Conservation (phyloP, 2,888 invertebrate genomes). For the Aproaerema taeniolella region DNA sequence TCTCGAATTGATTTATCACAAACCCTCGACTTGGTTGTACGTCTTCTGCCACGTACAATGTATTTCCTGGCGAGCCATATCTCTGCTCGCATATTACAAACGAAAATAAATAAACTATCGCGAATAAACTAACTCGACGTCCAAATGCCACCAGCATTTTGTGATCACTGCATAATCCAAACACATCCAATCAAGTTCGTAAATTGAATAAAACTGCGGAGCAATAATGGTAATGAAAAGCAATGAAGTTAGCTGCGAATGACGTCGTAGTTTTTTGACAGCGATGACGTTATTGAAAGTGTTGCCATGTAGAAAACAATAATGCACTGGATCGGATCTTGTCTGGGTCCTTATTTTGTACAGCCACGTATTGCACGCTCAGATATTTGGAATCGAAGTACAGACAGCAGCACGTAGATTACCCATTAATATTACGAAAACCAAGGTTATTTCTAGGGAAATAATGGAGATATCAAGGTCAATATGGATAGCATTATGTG, state of each 20-base stretch:
- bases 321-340: too few species aligned
- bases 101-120: conserved; percentile 45
- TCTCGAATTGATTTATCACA: conserved; percentile 45
- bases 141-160: conserved; percentile 64
- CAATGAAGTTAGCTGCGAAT: conserved; percentile 16
- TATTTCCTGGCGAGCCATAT: conserved; percentile 43
- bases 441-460: too few species aligned
- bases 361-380: too few species aligned
- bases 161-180: conserved; percentile 61
- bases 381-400: too few species aligned
- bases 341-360: too few species aligned
- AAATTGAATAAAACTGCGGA: conserved; percentile 41
- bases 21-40: conserved; percentile 35
- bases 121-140: conserved; percentile 45
- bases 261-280: not conserved
- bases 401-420: too few species aligned
- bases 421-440: too few species aligned
- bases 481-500: too few species aligned
- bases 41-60: conserved; percentile 58
- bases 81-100: conserved; percentile 39
- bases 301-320: not conserved
- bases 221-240: conserved; percentile 4
- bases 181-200: conserved; percentile 39
- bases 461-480: too few species aligned
- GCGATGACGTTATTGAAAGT: not conserved